phyloP scores from a whole-genome alignment of 2,888 invertebrate species.

The Apamea crenata region DNA sequence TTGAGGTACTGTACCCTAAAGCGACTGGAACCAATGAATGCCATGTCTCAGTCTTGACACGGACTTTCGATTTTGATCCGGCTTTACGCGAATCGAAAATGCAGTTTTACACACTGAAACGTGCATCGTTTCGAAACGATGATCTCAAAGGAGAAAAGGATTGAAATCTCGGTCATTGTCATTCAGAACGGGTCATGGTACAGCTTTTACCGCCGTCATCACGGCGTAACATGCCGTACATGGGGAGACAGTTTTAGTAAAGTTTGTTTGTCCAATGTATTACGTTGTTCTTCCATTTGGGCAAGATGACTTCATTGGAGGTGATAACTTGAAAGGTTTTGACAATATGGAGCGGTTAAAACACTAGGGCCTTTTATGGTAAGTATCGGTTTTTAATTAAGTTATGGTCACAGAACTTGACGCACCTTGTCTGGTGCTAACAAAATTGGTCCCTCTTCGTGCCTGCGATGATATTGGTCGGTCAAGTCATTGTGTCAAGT shows the following conservation, averaged over 20 bases:
- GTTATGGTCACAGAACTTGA: conserved; percentile 11
- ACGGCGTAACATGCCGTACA: conserved; percentile 49
- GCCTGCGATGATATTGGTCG: background rate
- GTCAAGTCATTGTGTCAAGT: background rate
- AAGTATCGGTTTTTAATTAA: conserved; percentile 16
- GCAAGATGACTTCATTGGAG: conserved; percentile 58
- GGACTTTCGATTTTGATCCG: conserved; percentile 58
- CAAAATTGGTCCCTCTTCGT: background rate
- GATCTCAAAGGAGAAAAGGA: conserved; percentile 76
- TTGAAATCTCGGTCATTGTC: conserved; percentile 71
- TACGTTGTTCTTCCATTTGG: conserved; percentile 62
- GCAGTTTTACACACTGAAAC: conserved; percentile 50
- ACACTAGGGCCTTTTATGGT: conserved; percentile 32
- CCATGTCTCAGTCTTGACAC: background rate
- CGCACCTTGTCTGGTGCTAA: background rate
- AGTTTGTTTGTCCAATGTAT: conserved; percentile 66
- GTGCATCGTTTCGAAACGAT: conserved; percentile 68
- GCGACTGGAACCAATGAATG: background rate
- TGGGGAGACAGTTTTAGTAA: conserved; percentile 60
- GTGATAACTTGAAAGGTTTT: conserved; percentile 46
- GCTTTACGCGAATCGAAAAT: conserved; percentile 55
- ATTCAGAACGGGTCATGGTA: conserved; percentile 64
- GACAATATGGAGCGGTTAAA: conserved; percentile 33
- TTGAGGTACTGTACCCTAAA: background rate
- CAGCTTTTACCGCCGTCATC: conserved; percentile 62